Conservation (phyloP, 2,113 vertebrate genomes). For the Neomonachus schauinslandi region DNA sequence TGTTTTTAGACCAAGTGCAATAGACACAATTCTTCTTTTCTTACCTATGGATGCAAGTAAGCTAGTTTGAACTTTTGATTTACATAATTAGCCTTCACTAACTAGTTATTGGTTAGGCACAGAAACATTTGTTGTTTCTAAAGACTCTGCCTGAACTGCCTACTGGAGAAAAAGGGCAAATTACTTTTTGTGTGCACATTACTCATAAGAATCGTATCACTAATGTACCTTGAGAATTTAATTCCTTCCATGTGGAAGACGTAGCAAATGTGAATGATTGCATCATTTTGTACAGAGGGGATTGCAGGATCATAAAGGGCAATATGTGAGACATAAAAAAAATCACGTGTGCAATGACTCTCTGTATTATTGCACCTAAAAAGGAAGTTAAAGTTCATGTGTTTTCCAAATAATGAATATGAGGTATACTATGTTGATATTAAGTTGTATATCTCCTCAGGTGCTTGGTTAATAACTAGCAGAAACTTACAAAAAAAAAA, state of each 20-base stretch:
- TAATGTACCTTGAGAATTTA: neutral
- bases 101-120: neutral
- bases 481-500: neutral
- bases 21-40: neutral
- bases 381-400: neutral
- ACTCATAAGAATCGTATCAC: neutral
- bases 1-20: neutral
- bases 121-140: neutral
- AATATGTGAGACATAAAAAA: neutral
- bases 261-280: neutral
- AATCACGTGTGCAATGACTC: neutral
- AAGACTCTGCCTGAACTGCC: neutral
- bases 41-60: neutral
- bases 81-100: neutral
- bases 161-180: neutral
- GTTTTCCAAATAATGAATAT: neutral
- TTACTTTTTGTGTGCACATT: neutral
- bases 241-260: neutral
- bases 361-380: neutral
- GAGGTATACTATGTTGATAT: neutral
- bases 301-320: neutral
- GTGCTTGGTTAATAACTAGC: neutral
- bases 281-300: neutral
- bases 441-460: neutral
- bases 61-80: neutral